These are phyloP conservation scores for Dicyrtomina minuta DNA, from an alignment of 2,888 invertebrate species.

Conservation along the genomic window DNA sequence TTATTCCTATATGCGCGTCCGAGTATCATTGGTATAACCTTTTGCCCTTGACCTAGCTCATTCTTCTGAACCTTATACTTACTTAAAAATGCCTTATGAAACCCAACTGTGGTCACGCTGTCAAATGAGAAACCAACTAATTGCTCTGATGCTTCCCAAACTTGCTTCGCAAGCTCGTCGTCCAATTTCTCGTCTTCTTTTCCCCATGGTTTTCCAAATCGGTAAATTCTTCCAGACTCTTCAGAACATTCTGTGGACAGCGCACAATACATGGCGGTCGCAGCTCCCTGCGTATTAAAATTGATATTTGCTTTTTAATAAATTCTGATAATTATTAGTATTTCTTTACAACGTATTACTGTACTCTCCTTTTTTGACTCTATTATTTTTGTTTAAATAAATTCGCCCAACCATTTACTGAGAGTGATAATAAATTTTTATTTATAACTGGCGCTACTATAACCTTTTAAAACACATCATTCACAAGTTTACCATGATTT, in stretches of 20 bases:
- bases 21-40: conserved; percentile 2
- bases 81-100: background rate
- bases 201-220: conserved; percentile 58
- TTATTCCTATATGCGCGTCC: conserved; percentile 1
- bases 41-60: background rate
- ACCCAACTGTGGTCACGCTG: background rate
- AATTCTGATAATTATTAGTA: background rate
- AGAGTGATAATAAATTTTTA: background rate
- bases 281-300: conserved; percentile 66
- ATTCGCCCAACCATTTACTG: background rate
- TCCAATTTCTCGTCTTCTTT: conserved; percentile 36
- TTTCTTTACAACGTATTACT: no score
- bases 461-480: no score
- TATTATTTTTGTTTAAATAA: background rate
- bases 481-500: no score
- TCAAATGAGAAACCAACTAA: conserved; percentile 66
- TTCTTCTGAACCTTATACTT: background rate
- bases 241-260: conserved; percentile 68
- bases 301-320: no score
- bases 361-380: background rate
- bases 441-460: no score
- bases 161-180: conserved; percentile 63
- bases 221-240: conserved; percentile 73
- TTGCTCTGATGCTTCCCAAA: conserved; percentile 73
- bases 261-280: conserved; percentile 77